A percentile compares a stretch with the other conserved stretches of the same genome.
These are phyloP conservation scores for Lepus townsendii DNA, from an alignment of 2,797 vertebrate genomes.

Conservation along the genomic window DNA sequence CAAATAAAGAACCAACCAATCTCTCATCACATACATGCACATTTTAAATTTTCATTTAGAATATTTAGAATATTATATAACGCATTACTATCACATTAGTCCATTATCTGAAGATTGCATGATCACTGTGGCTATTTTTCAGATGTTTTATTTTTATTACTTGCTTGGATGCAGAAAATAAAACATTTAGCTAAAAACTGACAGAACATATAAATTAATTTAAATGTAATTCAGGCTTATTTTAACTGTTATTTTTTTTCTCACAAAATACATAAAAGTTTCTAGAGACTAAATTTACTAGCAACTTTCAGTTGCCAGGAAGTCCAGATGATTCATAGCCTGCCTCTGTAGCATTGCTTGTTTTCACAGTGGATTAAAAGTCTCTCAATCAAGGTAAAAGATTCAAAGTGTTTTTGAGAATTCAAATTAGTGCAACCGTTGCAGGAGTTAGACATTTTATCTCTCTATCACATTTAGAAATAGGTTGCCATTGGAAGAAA, in stretches of 20 bases:
- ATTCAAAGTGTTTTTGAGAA: conserved; percentile 4
- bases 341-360: background rate
- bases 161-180: background rate
- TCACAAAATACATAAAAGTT: conserved; percentile 4
- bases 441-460: background rate
- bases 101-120: background rate
- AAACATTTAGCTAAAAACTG: conserved; percentile 44
- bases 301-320: background rate
- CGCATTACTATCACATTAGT: background rate
- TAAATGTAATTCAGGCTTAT: conserved; percentile 28
- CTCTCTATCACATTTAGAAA: conserved; percentile 56
- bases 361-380: background rate
- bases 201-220: background rate
- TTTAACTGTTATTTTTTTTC: background rate
- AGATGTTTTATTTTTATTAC: conserved; percentile 29
- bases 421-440: background rate
- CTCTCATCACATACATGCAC: background rate
- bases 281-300: background rate
- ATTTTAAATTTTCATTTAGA: conserved; percentile 13
- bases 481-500: background rate
- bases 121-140: background rate
- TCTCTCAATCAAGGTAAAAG: background rate
- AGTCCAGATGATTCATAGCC: background rate
- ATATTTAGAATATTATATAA: background rate
- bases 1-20: background rate